Evolutionary conservation across 2,113 vertebrate genomes (phyloP).

Genomic region (Oreotrochilus melanogaster): DNA sequence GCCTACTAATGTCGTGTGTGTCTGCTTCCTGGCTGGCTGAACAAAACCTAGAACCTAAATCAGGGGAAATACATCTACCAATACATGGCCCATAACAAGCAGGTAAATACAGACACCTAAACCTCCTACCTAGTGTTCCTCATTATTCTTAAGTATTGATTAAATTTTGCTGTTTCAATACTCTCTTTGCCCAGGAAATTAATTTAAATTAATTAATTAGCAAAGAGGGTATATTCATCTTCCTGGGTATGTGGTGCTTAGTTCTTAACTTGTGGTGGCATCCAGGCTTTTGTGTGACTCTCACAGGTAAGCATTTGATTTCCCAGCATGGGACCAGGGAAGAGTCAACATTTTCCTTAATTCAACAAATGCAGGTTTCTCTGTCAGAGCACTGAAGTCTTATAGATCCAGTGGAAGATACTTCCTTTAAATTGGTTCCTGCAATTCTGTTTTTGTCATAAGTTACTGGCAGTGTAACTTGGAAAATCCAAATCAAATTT

Average conservation of each 20-base stretch:
- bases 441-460: constrained; percentile 55
- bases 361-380: neutral
- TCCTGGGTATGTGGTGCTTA: neutral
- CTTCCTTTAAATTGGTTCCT: constrained; percentile 29
- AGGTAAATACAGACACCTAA: neutral
- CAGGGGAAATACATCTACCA: neutral
- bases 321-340: neutral
- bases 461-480: constrained; percentile 47
- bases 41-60: neutral
- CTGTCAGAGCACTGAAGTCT: neutral
- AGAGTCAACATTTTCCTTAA: neutral
- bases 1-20: neutral
- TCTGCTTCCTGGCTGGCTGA: neutral
- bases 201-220: neutral
- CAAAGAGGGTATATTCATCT: neutral
- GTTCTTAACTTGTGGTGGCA: neutral
- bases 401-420: neutral
- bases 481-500: constrained; percentile 76
- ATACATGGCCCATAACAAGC: neutral
- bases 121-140: neutral
- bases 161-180: neutral
- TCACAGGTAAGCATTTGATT: neutral
- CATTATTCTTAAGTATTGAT: neutral
- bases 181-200: neutral
- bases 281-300: neutral